A percentile compares a stretch with the other conserved stretches of the same genome.
Conservation (phyloP, 2,113 vertebrate genomes). For the Cyanoderma ruficeps region DNA sequence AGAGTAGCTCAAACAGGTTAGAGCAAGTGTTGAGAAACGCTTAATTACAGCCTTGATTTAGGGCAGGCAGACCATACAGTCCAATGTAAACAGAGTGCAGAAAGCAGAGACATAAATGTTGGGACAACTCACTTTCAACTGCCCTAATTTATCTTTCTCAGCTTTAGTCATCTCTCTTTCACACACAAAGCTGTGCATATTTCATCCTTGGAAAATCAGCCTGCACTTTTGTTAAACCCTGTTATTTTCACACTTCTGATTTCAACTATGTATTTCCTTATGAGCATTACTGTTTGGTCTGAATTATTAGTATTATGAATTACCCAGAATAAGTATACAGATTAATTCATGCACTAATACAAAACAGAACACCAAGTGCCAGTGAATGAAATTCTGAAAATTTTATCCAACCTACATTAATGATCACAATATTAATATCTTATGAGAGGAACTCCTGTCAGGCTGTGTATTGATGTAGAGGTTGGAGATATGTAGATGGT, state of each 20-base stretch:
- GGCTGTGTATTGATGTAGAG: background rate
- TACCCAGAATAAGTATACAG: background rate
- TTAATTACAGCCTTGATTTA: conserved; percentile 30
- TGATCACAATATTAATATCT: background rate
- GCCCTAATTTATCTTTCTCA: background rate
- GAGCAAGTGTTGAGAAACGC: conserved; percentile 26
- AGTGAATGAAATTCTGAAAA: background rate
- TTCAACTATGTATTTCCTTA: background rate
- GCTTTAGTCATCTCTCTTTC: background rate
- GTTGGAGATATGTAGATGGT: background rate
- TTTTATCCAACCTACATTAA: background rate
- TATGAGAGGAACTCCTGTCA: background rate
- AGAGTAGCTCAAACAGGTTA: conserved; percentile 39
- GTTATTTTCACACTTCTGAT: background rate
- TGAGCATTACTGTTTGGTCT: background rate
- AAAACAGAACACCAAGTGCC: background rate
- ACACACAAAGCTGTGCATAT: background rate
- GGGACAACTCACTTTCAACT: background rate
- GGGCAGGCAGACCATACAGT: background rate
- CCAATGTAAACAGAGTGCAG: background rate
- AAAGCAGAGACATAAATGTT: background rate
- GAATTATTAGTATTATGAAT: background rate
- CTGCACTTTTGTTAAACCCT: background rate
- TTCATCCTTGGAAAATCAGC: conserved; percentile 2
- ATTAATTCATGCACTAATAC: background rate